Percentiles rank a stretch among this genome's conserved stretches.
These are phyloP conservation scores for Aspiorhynchus laticeps DNA, from an alignment of 2,113 vertebrate genomes.

Conservation along the genomic window DNA sequence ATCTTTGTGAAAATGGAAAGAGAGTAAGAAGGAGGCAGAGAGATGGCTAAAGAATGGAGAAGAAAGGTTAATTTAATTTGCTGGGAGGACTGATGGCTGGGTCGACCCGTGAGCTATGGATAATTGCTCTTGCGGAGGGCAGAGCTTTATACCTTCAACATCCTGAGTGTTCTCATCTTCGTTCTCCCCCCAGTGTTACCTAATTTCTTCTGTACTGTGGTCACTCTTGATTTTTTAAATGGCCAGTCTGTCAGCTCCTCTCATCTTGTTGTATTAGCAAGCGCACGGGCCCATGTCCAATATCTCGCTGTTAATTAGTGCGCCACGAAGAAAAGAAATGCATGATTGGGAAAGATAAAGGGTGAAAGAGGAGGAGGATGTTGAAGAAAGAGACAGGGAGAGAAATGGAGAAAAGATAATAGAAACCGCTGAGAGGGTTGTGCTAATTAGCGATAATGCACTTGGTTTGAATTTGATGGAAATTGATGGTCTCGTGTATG, in stretches of 20 bases:
- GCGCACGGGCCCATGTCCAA: slow-evolving; percentile 73
- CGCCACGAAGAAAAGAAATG: slow-evolving; percentile 46
- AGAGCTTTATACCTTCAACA: slow-evolving; percentile 33
- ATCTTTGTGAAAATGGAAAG: slow-evolving; percentile 2
- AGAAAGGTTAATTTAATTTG: not conserved
- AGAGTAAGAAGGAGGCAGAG: not conserved
- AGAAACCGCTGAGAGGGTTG: slow-evolving; percentile 59
- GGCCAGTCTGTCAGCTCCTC: not conserved
- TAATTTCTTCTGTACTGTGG: slow-evolving; percentile 51
- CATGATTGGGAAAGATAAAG: slow-evolving; percentile 20
- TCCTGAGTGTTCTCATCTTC: slow-evolving; percentile 49
- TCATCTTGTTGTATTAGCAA: slow-evolving; percentile 62
- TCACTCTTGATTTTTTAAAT: not conserved
- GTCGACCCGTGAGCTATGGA: slow-evolving; percentile 26
- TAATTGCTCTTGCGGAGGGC: slow-evolving; percentile 39
- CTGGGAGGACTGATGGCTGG: slow-evolving; percentile 29
- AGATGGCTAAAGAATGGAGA: not conserved
- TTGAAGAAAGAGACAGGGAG: slow-evolving; percentile 47
- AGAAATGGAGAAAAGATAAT: slow-evolving; percentile 61
- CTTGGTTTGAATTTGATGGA: slow-evolving; percentile 49
- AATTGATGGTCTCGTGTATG: not conserved
- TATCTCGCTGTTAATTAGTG: slow-evolving; percentile 75
- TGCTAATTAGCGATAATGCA: slow-evolving; percentile 67
- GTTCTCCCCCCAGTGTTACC: slow-evolving; percentile 30
- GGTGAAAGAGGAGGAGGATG: slow-evolving; percentile 42